Conservation (phyloP, 2,888 invertebrate genomes). For the Hydropsyche betteni region DNA sequence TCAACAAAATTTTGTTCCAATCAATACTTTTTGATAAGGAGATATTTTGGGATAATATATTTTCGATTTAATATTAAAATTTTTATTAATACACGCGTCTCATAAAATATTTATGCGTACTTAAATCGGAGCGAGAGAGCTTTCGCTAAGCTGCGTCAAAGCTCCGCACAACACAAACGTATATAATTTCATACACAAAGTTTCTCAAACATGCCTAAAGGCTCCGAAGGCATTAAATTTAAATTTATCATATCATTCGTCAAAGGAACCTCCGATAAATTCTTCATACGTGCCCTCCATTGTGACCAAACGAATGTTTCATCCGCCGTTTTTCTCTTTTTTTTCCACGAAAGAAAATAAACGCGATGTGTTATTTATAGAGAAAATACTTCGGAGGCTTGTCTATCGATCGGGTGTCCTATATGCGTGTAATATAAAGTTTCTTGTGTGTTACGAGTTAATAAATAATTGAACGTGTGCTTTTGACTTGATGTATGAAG, state of each 20-base stretch:
- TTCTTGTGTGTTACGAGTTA: not conserved
- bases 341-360: too few species aligned
- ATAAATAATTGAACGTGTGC: conserved; percentile 8
- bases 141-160: conserved; percentile 23
- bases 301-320: not conserved
- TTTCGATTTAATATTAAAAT: not conserved
- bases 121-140: conserved; percentile 14
- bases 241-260: conserved; percentile 13
- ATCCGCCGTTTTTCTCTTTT: not conserved
- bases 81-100: conserved; percentile 16
- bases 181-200: conserved; percentile 16
- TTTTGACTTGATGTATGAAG: conserved; percentile 1
- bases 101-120: conserved; percentile 19
- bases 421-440: too few species aligned
- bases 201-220: conserved; percentile 2
- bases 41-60: too few species aligned
- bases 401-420: too few species aligned
- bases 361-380: too few species aligned
- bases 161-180: not conserved
- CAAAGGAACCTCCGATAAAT: conserved; percentile 18
- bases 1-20: too few species aligned
- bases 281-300: not conserved
- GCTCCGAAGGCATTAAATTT: conserved; percentile 16
- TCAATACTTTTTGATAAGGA: too few species aligned
- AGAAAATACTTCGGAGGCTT: too few species aligned